Conservation (phyloP, 2,113 vertebrate genomes). For the Phyllopteryx taeniolatus region DNA sequence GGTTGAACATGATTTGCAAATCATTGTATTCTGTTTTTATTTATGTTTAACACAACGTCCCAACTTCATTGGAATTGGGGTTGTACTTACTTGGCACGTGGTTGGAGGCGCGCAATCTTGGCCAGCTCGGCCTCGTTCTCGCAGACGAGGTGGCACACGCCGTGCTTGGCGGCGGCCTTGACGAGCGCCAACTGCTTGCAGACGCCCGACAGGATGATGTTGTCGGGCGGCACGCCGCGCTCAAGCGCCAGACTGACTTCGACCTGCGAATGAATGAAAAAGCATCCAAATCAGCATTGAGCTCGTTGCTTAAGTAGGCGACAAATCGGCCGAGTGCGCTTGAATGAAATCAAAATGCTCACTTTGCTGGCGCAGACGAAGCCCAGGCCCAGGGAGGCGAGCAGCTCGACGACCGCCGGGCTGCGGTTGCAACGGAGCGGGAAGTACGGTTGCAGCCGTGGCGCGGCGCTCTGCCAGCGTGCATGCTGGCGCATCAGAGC, state of each 20-base stretch:
- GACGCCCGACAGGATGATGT: constrained; percentile 88
- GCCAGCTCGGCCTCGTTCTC: constrained; percentile 90
- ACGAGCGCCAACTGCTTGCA: constrained; percentile 95
- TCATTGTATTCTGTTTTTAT: too few species aligned
- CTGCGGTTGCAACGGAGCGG: constrained; percentile 89
- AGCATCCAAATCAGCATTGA: constrained; percentile 3
- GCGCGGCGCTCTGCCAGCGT: constrained; percentile 84
- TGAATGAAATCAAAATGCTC: constrained; percentile 30
- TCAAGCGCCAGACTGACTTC: constrained; percentile 89
- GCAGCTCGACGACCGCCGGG: constrained; percentile 87
- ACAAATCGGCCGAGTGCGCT: constrained; percentile 39
- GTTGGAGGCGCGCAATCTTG: constrained; percentile 91
- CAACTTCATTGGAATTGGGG: too few species aligned
- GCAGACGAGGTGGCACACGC: constrained; percentile 87
- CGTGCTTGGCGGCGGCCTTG: constrained; percentile 89
- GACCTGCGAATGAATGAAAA: constrained; percentile 64
- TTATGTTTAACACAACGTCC: too few species aligned
- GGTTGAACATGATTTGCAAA: too few species aligned
- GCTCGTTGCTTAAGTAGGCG: constrained; percentile 22
- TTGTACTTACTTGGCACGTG: constrained; percentile 84
- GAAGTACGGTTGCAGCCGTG: constrained; percentile 89
- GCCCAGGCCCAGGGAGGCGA: constrained; percentile 89
- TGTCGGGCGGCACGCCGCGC: constrained; percentile 87
- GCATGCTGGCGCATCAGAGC: constrained; percentile 88
- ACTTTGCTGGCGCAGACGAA: constrained; percentile 96